These are phyloP conservation scores for Plagodis dolabraria DNA, from an alignment of 2,888 invertebrate species.

Conservation along the genomic window DNA sequence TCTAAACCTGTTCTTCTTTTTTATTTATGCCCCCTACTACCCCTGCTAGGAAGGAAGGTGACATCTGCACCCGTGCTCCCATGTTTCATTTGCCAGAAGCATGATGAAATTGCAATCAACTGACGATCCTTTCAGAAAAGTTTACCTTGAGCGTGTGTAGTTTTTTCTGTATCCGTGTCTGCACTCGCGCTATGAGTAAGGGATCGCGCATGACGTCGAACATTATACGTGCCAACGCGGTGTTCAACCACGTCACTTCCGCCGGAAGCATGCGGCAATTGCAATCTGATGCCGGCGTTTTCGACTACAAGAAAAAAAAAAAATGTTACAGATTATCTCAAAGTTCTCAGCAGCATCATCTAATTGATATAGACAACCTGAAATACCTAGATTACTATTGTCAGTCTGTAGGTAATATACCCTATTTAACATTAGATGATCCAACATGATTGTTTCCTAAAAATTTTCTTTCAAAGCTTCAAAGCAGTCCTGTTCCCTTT, in stretches of 20 bases:
- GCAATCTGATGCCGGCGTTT: conserved; percentile 52
- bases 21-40: too few species aligned
- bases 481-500: too few species aligned
- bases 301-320: conserved; percentile 40
- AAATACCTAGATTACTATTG: too few species aligned
- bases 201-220: conserved; percentile 93
- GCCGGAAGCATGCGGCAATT: conserved; percentile 66
- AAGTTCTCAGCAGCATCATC: too few species aligned
- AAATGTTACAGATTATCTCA: too few species aligned
- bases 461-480: too few species aligned
- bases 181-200: conserved; percentile 87
- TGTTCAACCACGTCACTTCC: conserved; percentile 91
- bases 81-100: conserved; percentile 84
- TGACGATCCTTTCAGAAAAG: conserved; percentile 40
- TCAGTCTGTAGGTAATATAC: too few species aligned
- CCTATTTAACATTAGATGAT: too few species aligned
- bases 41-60: too few species aligned
- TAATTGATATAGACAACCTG: background rate
- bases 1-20: too few species aligned
- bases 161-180: conserved; percentile 93
- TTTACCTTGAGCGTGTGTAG: conserved; percentile 91
- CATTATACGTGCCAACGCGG: conserved; percentile 90
- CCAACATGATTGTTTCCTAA: too few species aligned
- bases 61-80: conserved; percentile 91
- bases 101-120: conserved; percentile 61